Base-by-base conservation (phyloP, 2,797 vertebrate species). In the Chelon auratus region DNA sequence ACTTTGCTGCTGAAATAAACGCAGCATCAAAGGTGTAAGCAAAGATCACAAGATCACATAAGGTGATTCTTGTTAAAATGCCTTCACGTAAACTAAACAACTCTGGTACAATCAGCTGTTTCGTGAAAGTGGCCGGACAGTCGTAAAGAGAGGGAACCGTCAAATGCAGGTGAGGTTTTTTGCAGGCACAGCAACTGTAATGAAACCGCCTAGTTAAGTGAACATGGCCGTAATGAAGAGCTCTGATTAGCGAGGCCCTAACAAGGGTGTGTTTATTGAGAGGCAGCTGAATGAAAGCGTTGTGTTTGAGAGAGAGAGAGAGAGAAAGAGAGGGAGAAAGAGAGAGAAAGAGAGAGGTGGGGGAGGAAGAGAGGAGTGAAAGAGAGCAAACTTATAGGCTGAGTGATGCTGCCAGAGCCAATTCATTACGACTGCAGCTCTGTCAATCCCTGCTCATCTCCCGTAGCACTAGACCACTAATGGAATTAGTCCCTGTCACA, bases 371-470 rank as follows among this genome's bases (percentile, higher is more conserved):
- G 45, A 51, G 54, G 67, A 75, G 59, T 80, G 65, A 77, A 62
- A 58, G 80, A 68, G 74, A 63, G 58, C 68, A 59, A 84, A 87
- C 83, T 88, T 87, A 88, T 89, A 89, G 83, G 88, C 90, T 90
- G 88, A 91, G 92, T 92, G 93, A 93, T 93, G 88, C 90, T 90
- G 92, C 91, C 89, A 91, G 87, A 92, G 92, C 91, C 93, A 95
- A 94, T 95, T 94, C 93, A 95, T 95, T 95, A 94, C 85, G 87
- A 90, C 86, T 90, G 87, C 89, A 90, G 90, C 89, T 92, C 93
- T 95, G 93, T 94, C 94, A 95, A 93, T 95, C 92, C 85, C 87
- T 89, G 93, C 93, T 94, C 93, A 94, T 95, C 94, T 94, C 92
- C 91, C 77, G 84, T 87, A 91, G 91, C 93, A 94, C 89, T 92